A percentile compares a stretch with the other conserved stretches of the same genome.
Conservation (phyloP, 2,113 vertebrate genomes). For the Prunella fulvescens region DNA sequence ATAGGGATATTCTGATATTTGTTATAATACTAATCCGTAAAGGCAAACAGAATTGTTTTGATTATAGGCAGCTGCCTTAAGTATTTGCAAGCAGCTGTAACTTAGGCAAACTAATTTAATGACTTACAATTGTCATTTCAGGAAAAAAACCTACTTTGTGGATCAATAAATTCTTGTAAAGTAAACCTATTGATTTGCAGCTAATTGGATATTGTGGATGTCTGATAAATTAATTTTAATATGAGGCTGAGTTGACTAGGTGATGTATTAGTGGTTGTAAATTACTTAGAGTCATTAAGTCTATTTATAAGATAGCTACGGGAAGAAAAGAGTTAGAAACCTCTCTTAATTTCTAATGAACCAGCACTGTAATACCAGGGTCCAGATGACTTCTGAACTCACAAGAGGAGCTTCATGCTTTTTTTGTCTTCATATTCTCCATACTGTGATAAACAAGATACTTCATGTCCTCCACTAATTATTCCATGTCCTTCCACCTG, state of each 20-base stretch:
- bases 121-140: constrained; percentile 21
- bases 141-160: constrained; percentile 45
- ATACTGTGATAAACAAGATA: not conserved
- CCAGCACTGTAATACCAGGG: not conserved
- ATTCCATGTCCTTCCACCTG: not conserved
- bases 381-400: not conserved
- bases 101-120: constrained; percentile 41
- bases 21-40: not conserved
- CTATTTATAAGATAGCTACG: constrained; percentile 4
- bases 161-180: constrained; percentile 66
- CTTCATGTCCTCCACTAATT: not conserved
- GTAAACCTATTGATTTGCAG: constrained; percentile 62
- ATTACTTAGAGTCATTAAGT: not conserved
- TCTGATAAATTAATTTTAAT: constrained; percentile 63
- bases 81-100: constrained; percentile 53
- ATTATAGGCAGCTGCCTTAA: constrained; percentile 12
- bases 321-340: not conserved
- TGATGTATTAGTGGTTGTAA: constrained; percentile 43
- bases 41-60: not conserved
- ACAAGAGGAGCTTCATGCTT: not conserved
- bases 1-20: not conserved
- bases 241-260: constrained; percentile 34
- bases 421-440: not conserved
- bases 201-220: constrained; percentile 63
- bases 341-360: not conserved